These are phyloP conservation scores for Drosophila willistoni DNA, from an alignment of 1,140 invertebrate species.

Conservation along the genomic window DNA sequence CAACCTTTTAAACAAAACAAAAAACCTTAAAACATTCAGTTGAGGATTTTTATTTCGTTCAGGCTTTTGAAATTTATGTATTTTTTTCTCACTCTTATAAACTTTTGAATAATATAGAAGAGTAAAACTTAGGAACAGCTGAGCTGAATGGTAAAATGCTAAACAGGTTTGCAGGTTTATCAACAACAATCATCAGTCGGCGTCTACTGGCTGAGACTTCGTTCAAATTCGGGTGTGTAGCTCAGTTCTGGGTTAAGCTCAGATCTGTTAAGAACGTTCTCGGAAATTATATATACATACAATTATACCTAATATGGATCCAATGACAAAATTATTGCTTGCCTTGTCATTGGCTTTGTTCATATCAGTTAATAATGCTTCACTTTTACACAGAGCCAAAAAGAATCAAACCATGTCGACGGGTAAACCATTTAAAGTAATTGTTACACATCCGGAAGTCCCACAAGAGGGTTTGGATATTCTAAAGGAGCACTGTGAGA, in stretches of 20 bases:
- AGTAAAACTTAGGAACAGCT: constrained; percentile 19
- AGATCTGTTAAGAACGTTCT: constrained; percentile 35
- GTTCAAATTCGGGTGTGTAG: constrained; percentile 58
- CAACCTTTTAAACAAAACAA: neutral
- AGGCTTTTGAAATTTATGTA: neutral
- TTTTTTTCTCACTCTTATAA: neutral
- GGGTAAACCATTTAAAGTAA: constrained; percentile 74
- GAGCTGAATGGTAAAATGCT: constrained; percentile 41
- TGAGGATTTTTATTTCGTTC: neutral
- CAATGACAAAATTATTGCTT: constrained; percentile 28
- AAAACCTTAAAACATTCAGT: neutral
- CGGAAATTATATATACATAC: neutral
- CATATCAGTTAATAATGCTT: constrained; percentile 44
- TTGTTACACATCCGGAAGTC: constrained; percentile 83
- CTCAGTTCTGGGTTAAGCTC: constrained; percentile 51
- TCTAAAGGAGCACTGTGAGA: constrained; percentile 69
- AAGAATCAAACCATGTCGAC: constrained; percentile 62
- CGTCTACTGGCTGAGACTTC: constrained; percentile 32
- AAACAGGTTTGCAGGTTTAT: constrained; percentile 66
- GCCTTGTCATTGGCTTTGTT: constrained; percentile 31
- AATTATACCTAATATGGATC: constrained; percentile 35
- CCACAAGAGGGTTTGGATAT: constrained; percentile 82
- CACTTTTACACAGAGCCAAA: constrained; percentile 47
- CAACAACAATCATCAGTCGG: constrained; percentile 33
- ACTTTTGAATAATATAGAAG: constrained; percentile 16